Conservation (phyloP, 2,888 invertebrate genomes). For the Erpobdella octoculata region DNA sequence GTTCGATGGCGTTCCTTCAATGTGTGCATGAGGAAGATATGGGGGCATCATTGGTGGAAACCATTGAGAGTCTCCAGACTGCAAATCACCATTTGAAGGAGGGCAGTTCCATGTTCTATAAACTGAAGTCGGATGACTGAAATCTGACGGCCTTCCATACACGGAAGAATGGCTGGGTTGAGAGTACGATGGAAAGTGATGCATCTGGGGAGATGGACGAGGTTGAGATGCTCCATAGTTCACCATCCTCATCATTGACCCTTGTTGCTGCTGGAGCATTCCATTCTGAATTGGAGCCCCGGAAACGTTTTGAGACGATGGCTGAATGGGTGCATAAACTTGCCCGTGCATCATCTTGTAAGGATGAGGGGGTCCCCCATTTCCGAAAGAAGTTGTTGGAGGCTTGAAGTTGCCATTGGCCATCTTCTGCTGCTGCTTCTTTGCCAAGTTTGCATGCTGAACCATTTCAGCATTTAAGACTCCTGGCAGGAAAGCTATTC, state of each 20-base stretch:
- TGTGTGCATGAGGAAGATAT: background rate
- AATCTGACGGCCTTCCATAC: background rate
- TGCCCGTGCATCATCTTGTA: conserved; percentile 10
- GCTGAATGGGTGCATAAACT: background rate
- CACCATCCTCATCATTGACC: background rate
- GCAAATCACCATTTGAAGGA: background rate
- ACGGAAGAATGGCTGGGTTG: conserved; percentile 9
- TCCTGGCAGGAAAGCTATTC: conserved; percentile 19
- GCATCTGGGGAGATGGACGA: background rate
- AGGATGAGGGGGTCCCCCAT: background rate
- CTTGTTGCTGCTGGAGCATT: conserved; percentile 9
- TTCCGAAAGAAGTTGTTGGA: background rate
- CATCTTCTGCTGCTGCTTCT: conserved; percentile 4
- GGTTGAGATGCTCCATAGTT: background rate
- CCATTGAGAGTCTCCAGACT: background rate
- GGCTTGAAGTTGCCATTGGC: conserved; percentile 10
- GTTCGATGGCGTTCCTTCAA: background rate
- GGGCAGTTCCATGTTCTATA: conserved; percentile 24
- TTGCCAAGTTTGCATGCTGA: background rate
- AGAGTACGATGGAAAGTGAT: background rate
- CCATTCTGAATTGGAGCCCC: background rate
- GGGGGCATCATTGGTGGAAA: conserved; percentile 2
- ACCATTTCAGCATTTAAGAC: conserved; percentile 19
- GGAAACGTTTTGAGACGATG: background rate
- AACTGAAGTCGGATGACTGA: conserved; percentile 6